Conservation (phyloP, 2,113 vertebrate genomes). For the Macquaria ambigua region DNA sequence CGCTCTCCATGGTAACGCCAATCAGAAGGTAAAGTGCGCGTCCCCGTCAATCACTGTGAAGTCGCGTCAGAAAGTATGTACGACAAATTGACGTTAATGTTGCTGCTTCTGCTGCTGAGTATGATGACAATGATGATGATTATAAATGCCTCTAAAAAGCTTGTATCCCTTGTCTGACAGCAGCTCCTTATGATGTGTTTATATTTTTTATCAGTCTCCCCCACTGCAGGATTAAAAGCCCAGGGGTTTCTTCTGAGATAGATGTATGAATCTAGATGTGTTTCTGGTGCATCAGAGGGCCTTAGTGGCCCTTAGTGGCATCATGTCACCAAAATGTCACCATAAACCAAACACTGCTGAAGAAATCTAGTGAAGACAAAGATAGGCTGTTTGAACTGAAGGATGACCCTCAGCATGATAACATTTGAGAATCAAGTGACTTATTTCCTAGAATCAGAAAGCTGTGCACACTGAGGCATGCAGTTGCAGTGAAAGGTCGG, state of each 20-base stretch:
- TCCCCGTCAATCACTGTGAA: neutral
- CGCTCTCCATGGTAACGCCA: conserved; percentile 77
- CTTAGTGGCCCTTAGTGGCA: neutral
- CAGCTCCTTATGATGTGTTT: neutral
- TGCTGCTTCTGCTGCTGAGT: neutral
- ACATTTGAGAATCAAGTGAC: neutral
- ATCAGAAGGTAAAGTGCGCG: conserved; percentile 7
- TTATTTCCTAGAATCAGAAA: neutral
- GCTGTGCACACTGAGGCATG: neutral
- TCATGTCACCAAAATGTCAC: neutral
- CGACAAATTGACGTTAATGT: neutral
- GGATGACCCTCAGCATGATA: neutral
- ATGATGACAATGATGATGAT: neutral
- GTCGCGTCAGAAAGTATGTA: neutral
- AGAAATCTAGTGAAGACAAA: neutral
- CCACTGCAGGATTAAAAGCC: neutral
- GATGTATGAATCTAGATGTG: neutral
- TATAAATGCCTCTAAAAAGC: neutral
- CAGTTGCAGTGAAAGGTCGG: neutral
- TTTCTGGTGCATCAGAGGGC: neutral
- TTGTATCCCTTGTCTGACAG: neutral
- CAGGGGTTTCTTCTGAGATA: neutral
- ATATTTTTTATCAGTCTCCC: neutral
- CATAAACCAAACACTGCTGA: neutral
- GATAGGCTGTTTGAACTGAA: neutral